Conservation (phyloP, 2,888 invertebrate genomes). For the Acronicta psi region DNA sequence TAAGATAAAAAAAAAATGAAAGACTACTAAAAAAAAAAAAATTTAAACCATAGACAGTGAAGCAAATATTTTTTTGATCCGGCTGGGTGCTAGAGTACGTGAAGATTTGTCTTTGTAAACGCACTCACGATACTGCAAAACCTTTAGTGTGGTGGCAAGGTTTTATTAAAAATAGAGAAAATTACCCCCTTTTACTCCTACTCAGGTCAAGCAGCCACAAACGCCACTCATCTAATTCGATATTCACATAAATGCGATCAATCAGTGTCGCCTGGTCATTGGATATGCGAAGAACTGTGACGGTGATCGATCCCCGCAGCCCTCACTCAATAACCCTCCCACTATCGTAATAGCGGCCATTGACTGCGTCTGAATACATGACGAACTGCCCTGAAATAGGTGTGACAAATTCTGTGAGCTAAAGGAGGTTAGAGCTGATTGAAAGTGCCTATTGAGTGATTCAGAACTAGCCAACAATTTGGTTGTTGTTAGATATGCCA, state of each 20-base stretch:
- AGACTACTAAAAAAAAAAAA: too few species aligned
- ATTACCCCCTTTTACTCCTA: too few species aligned
- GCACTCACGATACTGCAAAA: too few species aligned
- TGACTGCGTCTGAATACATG: slow-evolving; percentile 33
- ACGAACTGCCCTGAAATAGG: slow-evolving; percentile 33
- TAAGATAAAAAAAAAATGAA: too few species aligned
- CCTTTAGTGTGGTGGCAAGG: too few species aligned
- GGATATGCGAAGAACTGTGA: slow-evolving; percentile 49
- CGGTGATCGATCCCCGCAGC: slow-evolving; percentile 42
- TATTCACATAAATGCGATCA: slow-evolving; percentile 21
- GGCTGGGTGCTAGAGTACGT: too few species aligned
- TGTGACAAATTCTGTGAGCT: slow-evolving; percentile 43
- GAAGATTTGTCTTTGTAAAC: too few species aligned
- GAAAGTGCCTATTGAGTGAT: slow-evolving; percentile 6
- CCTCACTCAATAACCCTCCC: slow-evolving; percentile 48
- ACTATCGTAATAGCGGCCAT: slow-evolving; percentile 46
- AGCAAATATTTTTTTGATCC: too few species aligned
- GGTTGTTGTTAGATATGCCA: neutral
- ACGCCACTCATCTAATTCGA: slow-evolving; percentile 24
- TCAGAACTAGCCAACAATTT: neutral
- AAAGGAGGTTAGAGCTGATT: slow-evolving; percentile 17
- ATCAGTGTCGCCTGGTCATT: slow-evolving; percentile 47
- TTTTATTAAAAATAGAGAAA: too few species aligned
- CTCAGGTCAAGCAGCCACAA: neutral
- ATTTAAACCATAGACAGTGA: too few species aligned